Evolutionary conservation across 64 coral and sea anemone species (phyloP), one percentile per base, ranked within the genome.

Genomic region (Orbicella faveolata): DNA sequence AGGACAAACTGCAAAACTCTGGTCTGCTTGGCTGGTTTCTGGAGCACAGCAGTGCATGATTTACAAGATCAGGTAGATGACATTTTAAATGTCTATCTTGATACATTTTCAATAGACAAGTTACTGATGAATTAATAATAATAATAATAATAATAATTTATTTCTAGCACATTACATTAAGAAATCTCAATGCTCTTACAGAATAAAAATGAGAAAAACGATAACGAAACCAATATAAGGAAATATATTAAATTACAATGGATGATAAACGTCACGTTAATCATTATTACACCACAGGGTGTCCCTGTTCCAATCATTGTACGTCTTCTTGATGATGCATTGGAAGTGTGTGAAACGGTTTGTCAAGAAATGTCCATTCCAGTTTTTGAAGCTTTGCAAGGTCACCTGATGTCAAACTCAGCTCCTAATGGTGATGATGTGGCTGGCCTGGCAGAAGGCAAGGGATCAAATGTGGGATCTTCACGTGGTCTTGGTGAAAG

Each of bases 21-120:
- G 30, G 88, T 99, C 33, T 99, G 97, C 75, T 89, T 99, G 66
- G 86, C 90, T 88, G 97, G 97, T 23, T 99, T 93, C 66, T 96
- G 93, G 97, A 90, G 92, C 70, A 96, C 77, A 79, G 83, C 76
- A 69, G 91, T 66, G 36, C 48, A 55, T 41, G 63, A 83, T 33
- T 73, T 94, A 72, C 93, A 90, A 79, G 57, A 89, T 81, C 87
- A 89, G 74, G 93, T 90, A 34, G 11, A 26, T 25, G 51, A 39
- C 21, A 2, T 2, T 14, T 16, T 59, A 16, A 12, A 59, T 14
- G 55, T 59, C 13, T 59, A 14, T 59, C 55, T 59, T 59, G 55
- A 16, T 59, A 15, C 55, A 15, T 14, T 16, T 59, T 48, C 5
- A 48, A 48, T 48, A 48, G 0, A 48, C 44, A 48, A 48, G 44